A percentile compares a stretch with the other conserved stretches of the same genome.
These are phyloP conservation scores for Hetaerina titia DNA, from an alignment of 2,888 invertebrate species.

Conservation along the genomic window DNA sequence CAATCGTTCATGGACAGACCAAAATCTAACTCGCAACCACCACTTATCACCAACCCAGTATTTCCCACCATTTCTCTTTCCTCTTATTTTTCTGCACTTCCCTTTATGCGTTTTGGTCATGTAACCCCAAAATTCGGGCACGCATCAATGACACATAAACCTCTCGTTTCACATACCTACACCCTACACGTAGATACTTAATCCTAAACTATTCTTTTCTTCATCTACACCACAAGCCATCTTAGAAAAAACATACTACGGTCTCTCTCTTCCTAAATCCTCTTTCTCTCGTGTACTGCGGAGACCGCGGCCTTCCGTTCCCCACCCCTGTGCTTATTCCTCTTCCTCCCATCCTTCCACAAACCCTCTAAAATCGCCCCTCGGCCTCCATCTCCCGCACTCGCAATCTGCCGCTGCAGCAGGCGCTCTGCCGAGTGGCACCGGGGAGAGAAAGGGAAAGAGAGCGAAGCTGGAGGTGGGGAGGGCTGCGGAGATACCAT, in stretches of 20 bases:
- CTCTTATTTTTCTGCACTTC: not conserved
- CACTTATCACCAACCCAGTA: not conserved
- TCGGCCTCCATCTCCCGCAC: not conserved
- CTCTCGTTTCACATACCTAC: not conserved
- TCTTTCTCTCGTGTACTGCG: not conserved
- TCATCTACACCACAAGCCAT: not conserved
- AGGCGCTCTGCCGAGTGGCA: conserved; percentile 30
- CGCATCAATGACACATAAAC: not conserved
- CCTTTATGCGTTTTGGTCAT: not conserved
- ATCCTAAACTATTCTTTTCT: not conserved
- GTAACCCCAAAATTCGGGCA: not conserved
- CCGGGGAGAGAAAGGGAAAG: not conserved
- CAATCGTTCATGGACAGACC: not conserved
- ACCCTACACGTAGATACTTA: not conserved
- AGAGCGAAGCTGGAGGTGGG: not conserved
- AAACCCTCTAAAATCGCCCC: not conserved
- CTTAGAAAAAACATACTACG: not conserved
- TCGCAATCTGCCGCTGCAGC: conserved; percentile 49
- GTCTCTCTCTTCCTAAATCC: not conserved
- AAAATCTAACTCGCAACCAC: not conserved
- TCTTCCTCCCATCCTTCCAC: not conserved
- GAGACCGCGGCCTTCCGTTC: not conserved
- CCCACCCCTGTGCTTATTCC: not conserved
- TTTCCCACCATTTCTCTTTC: not conserved
- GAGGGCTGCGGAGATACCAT: conserved; percentile 55